Conservation (phyloP, 1,140 invertebrate species). For the Mercenaria mercenaria region DNA sequence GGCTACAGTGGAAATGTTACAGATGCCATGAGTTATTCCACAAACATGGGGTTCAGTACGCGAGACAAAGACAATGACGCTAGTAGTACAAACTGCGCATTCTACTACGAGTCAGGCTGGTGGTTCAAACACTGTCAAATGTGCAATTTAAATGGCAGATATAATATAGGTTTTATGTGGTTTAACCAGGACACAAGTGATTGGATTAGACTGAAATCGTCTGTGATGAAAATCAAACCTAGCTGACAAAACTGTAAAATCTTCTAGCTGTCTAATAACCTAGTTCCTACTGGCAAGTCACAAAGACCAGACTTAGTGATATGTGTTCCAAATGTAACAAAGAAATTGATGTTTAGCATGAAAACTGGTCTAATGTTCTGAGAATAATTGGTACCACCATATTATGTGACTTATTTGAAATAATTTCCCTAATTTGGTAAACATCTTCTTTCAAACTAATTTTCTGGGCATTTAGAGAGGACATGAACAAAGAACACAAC, state of each 20-base stretch:
- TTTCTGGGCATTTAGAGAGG: no score
- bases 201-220: conserved; percentile 94
- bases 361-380: no score
- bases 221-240: conserved; percentile 82
- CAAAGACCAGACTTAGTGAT: no score
- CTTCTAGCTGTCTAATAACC: no score
- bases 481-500: no score
- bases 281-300: no score
- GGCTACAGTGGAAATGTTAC: conserved; percentile 88
- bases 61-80: conserved; percentile 85
- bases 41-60: conserved; percentile 83
- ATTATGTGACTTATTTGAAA: no score
- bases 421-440: no score
- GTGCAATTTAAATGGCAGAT: conserved; percentile 96
- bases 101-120: conserved; percentile 87
- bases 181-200: conserved; percentile 93
- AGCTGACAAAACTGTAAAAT: not conserved
- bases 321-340: no score
- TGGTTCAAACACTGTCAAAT: conserved; percentile 94
- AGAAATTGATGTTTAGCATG: no score
- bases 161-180: conserved; percentile 95
- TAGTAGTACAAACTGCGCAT: conserved; percentile 90
- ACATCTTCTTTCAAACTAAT: no score
- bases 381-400: no score
- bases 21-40: conserved; percentile 80